Evolutionary conservation across 2,888 invertebrate species (phyloP).

Genomic region (Syrphus vitripennis): DNA sequence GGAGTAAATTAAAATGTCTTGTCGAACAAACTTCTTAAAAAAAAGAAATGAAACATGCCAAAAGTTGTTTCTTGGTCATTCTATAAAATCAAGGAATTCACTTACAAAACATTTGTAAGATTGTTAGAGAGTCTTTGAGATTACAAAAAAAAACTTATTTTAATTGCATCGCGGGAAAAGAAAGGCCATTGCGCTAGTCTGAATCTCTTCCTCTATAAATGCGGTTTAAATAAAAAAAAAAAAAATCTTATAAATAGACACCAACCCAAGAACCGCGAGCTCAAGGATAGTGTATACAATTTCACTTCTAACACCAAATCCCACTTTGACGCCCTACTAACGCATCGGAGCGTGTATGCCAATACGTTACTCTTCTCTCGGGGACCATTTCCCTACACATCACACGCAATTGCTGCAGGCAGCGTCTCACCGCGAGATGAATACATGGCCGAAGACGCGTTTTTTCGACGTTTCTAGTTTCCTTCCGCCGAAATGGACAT

Average conservation of each 20-base stretch:
- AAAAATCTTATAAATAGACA: background rate
- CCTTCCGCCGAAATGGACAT: slow-evolving; percentile 61
- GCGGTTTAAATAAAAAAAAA: background rate
- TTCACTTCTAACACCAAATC: slow-evolving; percentile 68
- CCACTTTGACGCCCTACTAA: slow-evolving; percentile 68
- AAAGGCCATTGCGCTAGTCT: background rate
- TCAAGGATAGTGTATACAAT: slow-evolving; percentile 31
- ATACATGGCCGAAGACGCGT: background rate
- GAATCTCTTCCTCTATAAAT: background rate
- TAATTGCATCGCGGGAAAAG: background rate
- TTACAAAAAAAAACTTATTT: background rate
- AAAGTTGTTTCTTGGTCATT: background rate
- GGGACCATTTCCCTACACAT: background rate
- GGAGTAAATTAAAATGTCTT: slow-evolving; percentile 25
- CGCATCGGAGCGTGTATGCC: slow-evolving; percentile 9
- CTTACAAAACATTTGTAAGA: background rate
- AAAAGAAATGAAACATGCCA: background rate
- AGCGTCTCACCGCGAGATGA: background rate
- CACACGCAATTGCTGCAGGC: slow-evolving; percentile 26
- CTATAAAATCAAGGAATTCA: background rate
- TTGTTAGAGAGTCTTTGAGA: background rate
- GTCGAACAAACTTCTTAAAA: slow-evolving; percentile 11
- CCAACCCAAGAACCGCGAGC: background rate
- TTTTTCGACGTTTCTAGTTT: slow-evolving; percentile 53
- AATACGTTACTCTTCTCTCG: background rate